Evolutionary conservation across 2,113 vertebrate genomes (phyloP).

Genomic region (Ardeotis arabs): DNA sequence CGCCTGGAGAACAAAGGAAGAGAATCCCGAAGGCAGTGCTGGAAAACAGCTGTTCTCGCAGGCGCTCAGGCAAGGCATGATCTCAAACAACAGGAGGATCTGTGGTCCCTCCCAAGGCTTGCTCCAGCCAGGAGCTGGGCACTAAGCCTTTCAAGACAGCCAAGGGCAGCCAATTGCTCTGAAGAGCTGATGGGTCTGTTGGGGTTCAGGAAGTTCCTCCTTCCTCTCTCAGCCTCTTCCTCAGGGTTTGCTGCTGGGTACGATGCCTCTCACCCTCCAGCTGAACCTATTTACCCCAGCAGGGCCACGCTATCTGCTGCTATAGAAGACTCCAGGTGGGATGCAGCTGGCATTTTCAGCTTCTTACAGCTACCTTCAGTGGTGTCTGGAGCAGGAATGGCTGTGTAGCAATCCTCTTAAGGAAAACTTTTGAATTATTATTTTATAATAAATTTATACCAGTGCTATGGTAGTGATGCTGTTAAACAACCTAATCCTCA

Average conservation of each 20-base stretch:
- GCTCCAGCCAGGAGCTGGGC: neutral
- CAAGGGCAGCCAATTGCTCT: neutral
- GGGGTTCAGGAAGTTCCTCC: neutral
- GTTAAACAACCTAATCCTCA: neutral
- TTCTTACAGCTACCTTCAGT: fast-evolving
- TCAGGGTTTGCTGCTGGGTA: neutral
- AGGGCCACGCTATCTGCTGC: neutral
- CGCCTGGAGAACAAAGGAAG: neutral
- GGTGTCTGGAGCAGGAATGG: neutral
- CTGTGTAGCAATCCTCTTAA: neutral
- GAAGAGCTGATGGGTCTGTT: fast-evolving
- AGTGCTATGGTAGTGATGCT: neutral
- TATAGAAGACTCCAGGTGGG: neutral
- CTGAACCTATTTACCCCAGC: neutral
- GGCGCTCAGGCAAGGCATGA: neutral
- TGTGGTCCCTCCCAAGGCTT: neutral
- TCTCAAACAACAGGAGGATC: neutral
- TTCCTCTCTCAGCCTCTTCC: neutral
- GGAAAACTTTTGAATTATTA: neutral
- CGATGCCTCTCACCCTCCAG: neutral
- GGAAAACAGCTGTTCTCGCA: neutral
- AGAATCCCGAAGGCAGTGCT: fast-evolving
- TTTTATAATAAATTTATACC: neutral
- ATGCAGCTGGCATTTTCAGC: neutral
- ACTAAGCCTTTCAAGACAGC: neutral